Percentiles rank a stretch among this genome's conserved stretches.
phyloP scores from a whole-genome alignment of 1,140 invertebrate species.

The Bactericera cockerelli region DNA sequence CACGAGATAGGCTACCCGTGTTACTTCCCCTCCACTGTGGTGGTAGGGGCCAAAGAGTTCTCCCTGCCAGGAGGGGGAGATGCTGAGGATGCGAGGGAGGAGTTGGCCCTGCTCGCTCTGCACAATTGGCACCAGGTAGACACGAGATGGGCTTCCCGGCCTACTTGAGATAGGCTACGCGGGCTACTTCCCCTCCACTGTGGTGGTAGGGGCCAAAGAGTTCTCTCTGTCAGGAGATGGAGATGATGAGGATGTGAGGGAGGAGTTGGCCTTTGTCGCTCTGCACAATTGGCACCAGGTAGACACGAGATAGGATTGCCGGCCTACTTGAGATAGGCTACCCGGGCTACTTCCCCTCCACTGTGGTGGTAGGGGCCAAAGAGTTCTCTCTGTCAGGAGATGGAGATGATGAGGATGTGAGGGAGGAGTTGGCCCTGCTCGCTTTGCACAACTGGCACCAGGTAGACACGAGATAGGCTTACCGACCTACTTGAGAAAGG shows the following conservation, averaged over 20 bases:
- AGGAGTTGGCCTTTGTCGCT: conserved; percentile 13
- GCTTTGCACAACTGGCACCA: conserved; percentile 37
- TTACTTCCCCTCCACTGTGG: conserved; percentile 28
- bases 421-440: conserved; percentile 12
- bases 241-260: neutral
- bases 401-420: neutral
- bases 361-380: conserved; percentile 11
- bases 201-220: conserved; percentile 12
- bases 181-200: conserved; percentile 29
- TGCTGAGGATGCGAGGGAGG: neutral
- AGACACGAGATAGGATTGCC: conserved; percentile 56
- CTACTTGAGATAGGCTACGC: conserved; percentile 41
- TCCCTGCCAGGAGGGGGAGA: neutral
- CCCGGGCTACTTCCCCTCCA: conserved; percentile 32
- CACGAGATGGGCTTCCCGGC: conserved; percentile 42
- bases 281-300: conserved; percentile 41
- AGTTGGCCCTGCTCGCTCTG: conserved; percentile 15
- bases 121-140: conserved; percentile 42
- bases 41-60: conserved; percentile 12
- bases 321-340: conserved; percentile 40
- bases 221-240: neutral
- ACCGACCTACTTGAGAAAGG: neutral
- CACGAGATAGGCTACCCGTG: conserved; percentile 39
- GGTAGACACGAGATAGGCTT: conserved; percentile 27
- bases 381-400: neutral